Evolutionary conservation across 2,113 vertebrate species (phyloP).

Genomic region (Mellivora capensis): DNA sequence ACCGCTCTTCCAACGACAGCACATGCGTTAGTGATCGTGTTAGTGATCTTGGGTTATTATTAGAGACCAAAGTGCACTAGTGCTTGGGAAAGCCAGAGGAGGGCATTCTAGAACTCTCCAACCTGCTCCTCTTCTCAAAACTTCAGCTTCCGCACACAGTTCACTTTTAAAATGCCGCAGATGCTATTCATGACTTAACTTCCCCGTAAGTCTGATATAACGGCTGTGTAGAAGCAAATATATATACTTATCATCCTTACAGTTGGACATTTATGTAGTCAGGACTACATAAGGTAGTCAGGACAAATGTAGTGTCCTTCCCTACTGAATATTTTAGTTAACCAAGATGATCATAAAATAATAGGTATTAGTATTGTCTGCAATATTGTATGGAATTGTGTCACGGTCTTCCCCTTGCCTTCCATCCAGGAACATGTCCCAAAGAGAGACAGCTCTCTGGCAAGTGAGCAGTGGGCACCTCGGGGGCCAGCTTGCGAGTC

Average conservation of each 20-base stretch:
- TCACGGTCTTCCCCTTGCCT: neutral
- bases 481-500: neutral
- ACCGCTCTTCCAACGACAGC: neutral
- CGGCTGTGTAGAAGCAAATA: neutral
- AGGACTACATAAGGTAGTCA: too few relatives aligned
- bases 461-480: accelerated
- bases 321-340: neutral
- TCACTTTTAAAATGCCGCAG: neutral
- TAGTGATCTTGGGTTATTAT: too few relatives aligned
- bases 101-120: neutral
- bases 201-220: neutral
- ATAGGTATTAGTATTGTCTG: neutral
- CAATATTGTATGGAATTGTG: neutral
- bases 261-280: neutral
- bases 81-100: neutral
- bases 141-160: neutral
- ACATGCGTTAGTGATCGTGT: accelerated
- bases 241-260: neutral
- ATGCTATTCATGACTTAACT: neutral
- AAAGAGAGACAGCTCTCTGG: neutral
- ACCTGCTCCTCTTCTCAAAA: neutral
- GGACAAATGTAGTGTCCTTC: neutral
- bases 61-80: neutral
- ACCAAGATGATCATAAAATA: neutral
- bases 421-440: neutral